Evolutionary conservation across 2,888 invertebrate species (phyloP), one percentile per base, ranked within the genome.

Genomic region (Agrochola macilenta): DNA sequence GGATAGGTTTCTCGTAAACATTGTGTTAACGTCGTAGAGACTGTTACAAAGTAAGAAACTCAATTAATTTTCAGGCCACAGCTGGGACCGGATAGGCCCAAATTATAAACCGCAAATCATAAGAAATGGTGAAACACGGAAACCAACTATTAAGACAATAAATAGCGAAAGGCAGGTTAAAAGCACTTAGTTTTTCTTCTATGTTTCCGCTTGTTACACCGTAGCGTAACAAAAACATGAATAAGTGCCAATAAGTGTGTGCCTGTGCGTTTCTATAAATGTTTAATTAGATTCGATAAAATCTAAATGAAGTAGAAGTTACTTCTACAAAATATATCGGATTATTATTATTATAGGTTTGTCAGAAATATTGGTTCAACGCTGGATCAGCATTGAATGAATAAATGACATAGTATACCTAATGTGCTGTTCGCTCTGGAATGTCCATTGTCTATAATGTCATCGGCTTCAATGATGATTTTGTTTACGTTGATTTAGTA

Each of bases 101-200:
- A 92, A 93, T 93, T 91, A 92, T 85, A 90, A 89, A 86, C 89
- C 89, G 81, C 89, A 85, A 86, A 86, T 81, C 82, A 87, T 83
- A 90, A 89, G 89, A 91, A 91, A 92, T 92, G 89, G 91, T 92
- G 90, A 91, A 91, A 91, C 90, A 91, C 90, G 89, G 89, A 90
- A 92, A 92, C 89, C 90, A 91, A 93, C 92, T 92, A 84, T 82
- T 78, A 81, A 70, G 57, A 87, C 80, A 82, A 84, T 86, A 72
- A 82, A 87, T 83, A 82, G 78, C 72, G 54, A 73, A 69, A 74
- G 78, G 69, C 63, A 74, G 39, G 49, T 39, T 77, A n/a, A n/a
- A n/a, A n/a, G n/a, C 71, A 75, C 63, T 74, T 74, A 52, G 68
- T 78, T 80, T 76, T 80, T 79, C 78, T 74, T 74, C 43, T 74